Conservation (phyloP, 2,888 invertebrate species). For the Ligdia adustata region DNA sequence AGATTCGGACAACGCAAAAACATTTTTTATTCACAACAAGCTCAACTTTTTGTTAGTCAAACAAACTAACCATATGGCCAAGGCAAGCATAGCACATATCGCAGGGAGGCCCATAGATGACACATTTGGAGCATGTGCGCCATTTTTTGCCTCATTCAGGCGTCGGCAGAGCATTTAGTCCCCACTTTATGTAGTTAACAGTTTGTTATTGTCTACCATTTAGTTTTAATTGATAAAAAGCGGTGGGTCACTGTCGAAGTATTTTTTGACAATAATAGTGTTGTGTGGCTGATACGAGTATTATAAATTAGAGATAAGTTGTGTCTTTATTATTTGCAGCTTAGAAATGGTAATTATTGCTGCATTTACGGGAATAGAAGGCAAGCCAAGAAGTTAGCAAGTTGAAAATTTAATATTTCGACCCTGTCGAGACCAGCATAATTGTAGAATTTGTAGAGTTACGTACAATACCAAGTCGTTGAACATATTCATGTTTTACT, state of each 20-base stretch:
- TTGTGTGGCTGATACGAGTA: constrained; percentile 4
- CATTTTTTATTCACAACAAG: too few relatives aligned
- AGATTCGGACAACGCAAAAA: too few relatives aligned
- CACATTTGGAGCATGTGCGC: constrained; percentile 64
- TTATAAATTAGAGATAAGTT: too few relatives aligned
- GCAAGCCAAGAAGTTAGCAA: too few relatives aligned
- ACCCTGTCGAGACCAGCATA: too few relatives aligned
- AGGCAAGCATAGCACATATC: background rate
- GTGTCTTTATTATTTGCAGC: too few relatives aligned
- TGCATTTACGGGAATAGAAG: too few relatives aligned
- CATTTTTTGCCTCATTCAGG: constrained; percentile 47
- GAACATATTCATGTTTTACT: too few relatives aligned
- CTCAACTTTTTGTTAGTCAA: constrained; percentile 32
- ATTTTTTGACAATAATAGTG: constrained; percentile 13
- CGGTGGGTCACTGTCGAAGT: constrained; percentile 14
- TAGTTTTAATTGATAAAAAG: constrained; percentile 47
- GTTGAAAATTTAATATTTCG: too few relatives aligned
- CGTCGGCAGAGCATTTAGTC: constrained; percentile 34
- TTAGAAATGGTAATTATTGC: too few relatives aligned
- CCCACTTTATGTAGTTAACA: constrained; percentile 8
- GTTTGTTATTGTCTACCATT: constrained; percentile 48
- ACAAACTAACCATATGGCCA: constrained; percentile 50
- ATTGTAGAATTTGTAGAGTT: too few relatives aligned
- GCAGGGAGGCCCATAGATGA: constrained; percentile 45
- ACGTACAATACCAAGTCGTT: too few relatives aligned